Percentiles rank a stretch among this genome's conserved stretches.
These are phyloP conservation scores for Athetis lepigone DNA, from an alignment of 2,888 invertebrate genomes.

Conservation along the genomic window DNA sequence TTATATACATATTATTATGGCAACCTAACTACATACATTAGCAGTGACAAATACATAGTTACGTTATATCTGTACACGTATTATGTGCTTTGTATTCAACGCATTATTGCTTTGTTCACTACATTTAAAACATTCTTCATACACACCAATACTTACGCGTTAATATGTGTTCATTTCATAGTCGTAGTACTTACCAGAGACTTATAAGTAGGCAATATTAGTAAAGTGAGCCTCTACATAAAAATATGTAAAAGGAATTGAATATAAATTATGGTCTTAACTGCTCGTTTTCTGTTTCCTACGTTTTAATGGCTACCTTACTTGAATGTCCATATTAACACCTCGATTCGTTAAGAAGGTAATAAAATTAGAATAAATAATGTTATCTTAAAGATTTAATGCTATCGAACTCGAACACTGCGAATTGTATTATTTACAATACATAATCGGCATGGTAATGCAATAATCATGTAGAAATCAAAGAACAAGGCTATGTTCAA, in stretches of 20 bases:
- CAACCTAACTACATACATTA: conserved; percentile 60
- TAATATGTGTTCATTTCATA: conserved; percentile 29
- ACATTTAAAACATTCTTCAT: conserved; percentile 54
- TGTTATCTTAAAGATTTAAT: conserved; percentile 7
- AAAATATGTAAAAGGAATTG: conserved; percentile 7
- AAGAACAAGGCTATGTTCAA: background rate
- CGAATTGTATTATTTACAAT: conserved; percentile 15
- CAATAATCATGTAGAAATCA: conserved; percentile 2
- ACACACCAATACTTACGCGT: conserved; percentile 34
- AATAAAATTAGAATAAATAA: conserved; percentile 13
- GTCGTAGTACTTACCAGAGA: conserved; percentile 26
- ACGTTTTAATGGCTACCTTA: conserved; percentile 9
- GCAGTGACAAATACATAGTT: conserved; percentile 60
- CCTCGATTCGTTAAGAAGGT: conserved; percentile 3
- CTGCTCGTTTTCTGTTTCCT: conserved; percentile 2
- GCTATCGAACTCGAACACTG: conserved; percentile 1
- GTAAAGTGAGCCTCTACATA: conserved; percentile 12
- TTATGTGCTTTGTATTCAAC: conserved; percentile 63
- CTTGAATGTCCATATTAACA: conserved; percentile 16
- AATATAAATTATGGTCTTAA: conserved; percentile 17
- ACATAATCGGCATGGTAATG: conserved; percentile 13
- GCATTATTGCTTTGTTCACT: conserved; percentile 62
- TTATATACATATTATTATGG: conserved; percentile 70
- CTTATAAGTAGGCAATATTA: conserved; percentile 4
- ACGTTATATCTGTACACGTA: conserved; percentile 46